Base-by-base conservation (phyloP, 2,797 vertebrate species). In the Neomorphus geoffroyi region DNA sequence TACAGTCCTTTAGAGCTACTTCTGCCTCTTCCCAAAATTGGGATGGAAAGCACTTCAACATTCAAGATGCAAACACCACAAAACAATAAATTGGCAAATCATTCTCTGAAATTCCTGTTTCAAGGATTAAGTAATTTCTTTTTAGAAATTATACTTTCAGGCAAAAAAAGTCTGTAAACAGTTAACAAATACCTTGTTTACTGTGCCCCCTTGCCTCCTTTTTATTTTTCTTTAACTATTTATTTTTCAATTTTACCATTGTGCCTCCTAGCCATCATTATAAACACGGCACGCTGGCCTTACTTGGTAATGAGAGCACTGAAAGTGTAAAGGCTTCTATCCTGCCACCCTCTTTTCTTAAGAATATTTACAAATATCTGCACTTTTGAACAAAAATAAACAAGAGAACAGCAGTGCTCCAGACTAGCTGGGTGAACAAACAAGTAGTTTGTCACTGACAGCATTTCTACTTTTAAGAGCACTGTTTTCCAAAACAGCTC, bases 321-420 rank as follows among this genome's bases (percentile, higher is more conserved):
- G 12, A 21, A 70, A 94, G n/a, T 5, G 6, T 27, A 21, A 23
- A 13, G 13, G n/a, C 18, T 72, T 33, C 79, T 71, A 22, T 35
- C n/a, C 39, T 51, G 13, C 51, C 39, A 56, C 18, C 2, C 16
- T 72, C 28, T 72, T 62, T 73, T 37, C 90, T 61, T 37, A 60
- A 64, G 48, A 64, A 91, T 89, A 72, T n/a, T 96, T 92, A 91
- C 56, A 89, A 79, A 41, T 72, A 92, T 19, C 51, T 35, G 56
- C 39, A 80, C 51, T 67, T 85, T 6, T 45, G 48, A 66, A 73
- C 16, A 79, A 69, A 82, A 96, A 45, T 21, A 90, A 90, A 60
- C 45, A 80, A 61, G 70, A 18, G 41, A 80, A 79, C 11, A 87
- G 53, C 60, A 82, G 32, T n/a, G 57, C 37, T 85, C 26, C 74